phyloP scores from a whole-genome alignment of 2,888 invertebrate genomes.

The Pocota personata region DNA sequence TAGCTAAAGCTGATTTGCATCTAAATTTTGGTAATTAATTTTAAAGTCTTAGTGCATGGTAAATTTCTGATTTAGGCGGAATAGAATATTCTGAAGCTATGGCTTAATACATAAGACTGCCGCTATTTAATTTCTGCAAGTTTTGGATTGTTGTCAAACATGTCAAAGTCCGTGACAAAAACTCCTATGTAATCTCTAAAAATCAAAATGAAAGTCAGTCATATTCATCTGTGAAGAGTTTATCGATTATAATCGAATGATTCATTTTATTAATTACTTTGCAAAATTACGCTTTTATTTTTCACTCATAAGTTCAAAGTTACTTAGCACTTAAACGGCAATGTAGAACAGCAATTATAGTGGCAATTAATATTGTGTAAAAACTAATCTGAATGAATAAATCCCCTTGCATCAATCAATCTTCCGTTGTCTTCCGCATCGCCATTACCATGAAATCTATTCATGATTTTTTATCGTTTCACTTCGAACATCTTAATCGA shows the following conservation, averaged over 20 bases:
- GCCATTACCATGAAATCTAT: slow-evolving; percentile 20
- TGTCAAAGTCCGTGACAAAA: neutral
- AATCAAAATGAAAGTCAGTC: neutral
- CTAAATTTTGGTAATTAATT: no score
- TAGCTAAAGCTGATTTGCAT: no score
- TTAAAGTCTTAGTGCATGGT: no score
- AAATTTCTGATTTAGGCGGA: no score
- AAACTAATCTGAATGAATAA: slow-evolving; percentile 9
- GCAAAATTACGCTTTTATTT: neutral
- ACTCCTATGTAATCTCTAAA: no score
- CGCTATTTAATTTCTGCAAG: no score
- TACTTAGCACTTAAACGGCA: neutral
- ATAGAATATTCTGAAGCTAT: no score
- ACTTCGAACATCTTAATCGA: slow-evolving; percentile 46
- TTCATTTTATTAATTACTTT: neutral
- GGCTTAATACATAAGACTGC: no score
- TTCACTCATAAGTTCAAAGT: neutral
- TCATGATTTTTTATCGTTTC: slow-evolving; percentile 51
- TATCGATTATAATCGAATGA: neutral
- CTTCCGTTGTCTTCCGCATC: slow-evolving; percentile 63
- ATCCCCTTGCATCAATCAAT: slow-evolving; percentile 45
- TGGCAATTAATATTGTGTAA: slow-evolving; percentile 7
- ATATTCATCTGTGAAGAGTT: neutral
- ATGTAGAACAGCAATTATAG: slow-evolving; percentile 10
- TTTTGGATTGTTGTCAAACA: no score